A percentile compares a stretch with the other conserved stretches of the same genome.
Evolutionary conservation across 2,888 invertebrate genomes (phyloP).

Genomic region (Agrypnus murinus): DNA sequence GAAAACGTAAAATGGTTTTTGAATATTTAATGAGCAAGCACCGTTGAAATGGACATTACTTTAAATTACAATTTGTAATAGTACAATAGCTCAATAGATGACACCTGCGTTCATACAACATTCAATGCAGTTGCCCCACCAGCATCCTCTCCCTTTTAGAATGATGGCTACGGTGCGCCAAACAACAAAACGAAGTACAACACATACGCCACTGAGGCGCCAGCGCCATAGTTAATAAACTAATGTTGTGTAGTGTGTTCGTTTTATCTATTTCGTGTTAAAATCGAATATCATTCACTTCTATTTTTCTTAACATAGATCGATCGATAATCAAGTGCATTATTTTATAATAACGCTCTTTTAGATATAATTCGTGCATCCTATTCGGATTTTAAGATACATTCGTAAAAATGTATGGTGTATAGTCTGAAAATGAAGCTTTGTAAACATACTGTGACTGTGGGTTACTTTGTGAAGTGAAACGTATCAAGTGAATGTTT

Average conservation of each 20-base stretch:
- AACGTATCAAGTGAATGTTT: constrained; percentile 48
- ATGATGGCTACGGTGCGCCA: neutral
- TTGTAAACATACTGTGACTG: constrained; percentile 51
- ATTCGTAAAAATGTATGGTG: constrained; percentile 43
- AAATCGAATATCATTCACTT: neutral
- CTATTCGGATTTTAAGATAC: constrained; percentile 38
- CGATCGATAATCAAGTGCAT: constrained; percentile 8
- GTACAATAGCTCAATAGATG: neutral
- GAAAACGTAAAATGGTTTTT: too few relatives aligned
- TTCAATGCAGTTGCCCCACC: constrained; percentile 11
- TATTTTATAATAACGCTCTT: neutral
- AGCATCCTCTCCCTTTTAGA: constrained; percentile 2
- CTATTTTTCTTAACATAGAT: neutral
- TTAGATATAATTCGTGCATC: constrained; percentile 9
- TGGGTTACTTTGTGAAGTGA: constrained; percentile 48
- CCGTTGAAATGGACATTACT: too few relatives aligned
- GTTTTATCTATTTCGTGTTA: constrained; percentile 1
- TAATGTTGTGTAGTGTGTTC: constrained; percentile 4
- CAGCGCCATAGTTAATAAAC: constrained; percentile 22
- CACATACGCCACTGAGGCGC: constrained; percentile 15
- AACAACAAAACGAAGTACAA: neutral
- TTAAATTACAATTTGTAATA: too few relatives aligned
- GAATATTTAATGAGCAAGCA: too few relatives aligned
- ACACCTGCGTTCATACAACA: neutral
- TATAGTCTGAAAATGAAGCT: constrained; percentile 48